Percentiles rank a stretch among this genome's conserved stretches.
Evolutionary conservation across 2,113 vertebrate species (phyloP).

Genomic region (Cinclus mexicanus): DNA sequence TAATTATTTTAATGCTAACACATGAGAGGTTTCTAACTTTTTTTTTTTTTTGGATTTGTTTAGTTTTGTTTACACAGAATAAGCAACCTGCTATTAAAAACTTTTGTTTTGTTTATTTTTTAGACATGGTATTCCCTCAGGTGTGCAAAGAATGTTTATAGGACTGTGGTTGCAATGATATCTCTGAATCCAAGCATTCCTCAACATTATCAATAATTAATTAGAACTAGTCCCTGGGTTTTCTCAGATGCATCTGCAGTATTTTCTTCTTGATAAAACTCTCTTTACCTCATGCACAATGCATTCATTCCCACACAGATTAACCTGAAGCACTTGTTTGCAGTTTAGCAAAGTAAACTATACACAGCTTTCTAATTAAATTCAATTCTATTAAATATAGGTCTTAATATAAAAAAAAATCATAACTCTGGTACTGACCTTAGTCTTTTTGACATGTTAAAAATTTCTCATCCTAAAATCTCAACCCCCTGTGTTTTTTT

Average conservation of each 20-base stretch:
- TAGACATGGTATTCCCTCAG: neutral
- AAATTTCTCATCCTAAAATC: neutral
- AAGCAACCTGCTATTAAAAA: neutral
- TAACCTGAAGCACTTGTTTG: neutral
- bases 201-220: neutral
- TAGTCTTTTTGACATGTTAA: neutral
- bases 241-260: neutral
- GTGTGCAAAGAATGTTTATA: neutral
- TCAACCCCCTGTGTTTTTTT: rapidly evolving
- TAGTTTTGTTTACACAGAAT: neutral
- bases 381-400: neutral
- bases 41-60: neutral
- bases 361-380: neutral
- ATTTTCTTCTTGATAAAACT: neutral
- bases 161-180: neutral
- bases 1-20: neutral
- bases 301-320: neutral
- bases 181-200: neutral
- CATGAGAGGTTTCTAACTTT: neutral
- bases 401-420: neutral
- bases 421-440: neutral
- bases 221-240: neutral
- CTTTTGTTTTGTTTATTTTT: neutral
- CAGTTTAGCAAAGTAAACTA: neutral
- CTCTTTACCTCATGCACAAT: neutral